These are phyloP conservation scores for Diadema setosum DNA, from an alignment of 35 echinoderm and acorn worm species.

Conservation along the genomic window DNA sequence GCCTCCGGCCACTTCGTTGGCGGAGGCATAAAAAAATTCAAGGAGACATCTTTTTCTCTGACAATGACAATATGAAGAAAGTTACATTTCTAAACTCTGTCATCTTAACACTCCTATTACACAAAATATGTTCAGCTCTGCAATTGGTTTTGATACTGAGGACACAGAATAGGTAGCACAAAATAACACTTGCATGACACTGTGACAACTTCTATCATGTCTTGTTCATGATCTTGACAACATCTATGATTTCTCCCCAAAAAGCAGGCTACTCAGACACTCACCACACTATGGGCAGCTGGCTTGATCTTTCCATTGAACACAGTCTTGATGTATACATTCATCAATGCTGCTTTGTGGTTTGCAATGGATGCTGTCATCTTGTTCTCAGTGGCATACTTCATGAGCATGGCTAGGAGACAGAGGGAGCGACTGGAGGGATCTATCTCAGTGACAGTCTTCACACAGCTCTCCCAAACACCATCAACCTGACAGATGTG, in stretches of 20 bases:
- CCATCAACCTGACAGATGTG: slow-evolving; percentile 65
- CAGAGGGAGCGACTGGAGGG: slow-evolving; percentile 48
- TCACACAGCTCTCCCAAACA: slow-evolving; percentile 21
- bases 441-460: slow-evolving; percentile 23
- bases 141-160: too few relatives aligned
- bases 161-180: too few relatives aligned
- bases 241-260: not conserved
- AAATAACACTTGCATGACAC: too few relatives aligned
- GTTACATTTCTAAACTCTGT: too few relatives aligned
- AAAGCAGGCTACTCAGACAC: not conserved
- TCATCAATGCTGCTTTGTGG: slow-evolving; percentile 39
- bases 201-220: not conserved
- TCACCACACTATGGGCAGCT: slow-evolving; percentile 56
- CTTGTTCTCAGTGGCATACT: slow-evolving; percentile 38
- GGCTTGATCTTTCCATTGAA: slow-evolving; percentile 85
- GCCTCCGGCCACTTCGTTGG: too few relatives aligned
- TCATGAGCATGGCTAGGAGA: slow-evolving; percentile 61
- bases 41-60: too few relatives aligned
- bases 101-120: too few relatives aligned
- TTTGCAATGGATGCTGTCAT: not conserved
- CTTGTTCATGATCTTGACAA: not conserved
- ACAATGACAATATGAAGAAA: too few relatives aligned
- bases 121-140: too few relatives aligned
- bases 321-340: slow-evolving; percentile 72
- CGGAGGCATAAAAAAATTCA: too few relatives aligned